phyloP scores from a whole-genome alignment of 2,888 invertebrate species.

The Eupithecia abbreviata region DNA sequence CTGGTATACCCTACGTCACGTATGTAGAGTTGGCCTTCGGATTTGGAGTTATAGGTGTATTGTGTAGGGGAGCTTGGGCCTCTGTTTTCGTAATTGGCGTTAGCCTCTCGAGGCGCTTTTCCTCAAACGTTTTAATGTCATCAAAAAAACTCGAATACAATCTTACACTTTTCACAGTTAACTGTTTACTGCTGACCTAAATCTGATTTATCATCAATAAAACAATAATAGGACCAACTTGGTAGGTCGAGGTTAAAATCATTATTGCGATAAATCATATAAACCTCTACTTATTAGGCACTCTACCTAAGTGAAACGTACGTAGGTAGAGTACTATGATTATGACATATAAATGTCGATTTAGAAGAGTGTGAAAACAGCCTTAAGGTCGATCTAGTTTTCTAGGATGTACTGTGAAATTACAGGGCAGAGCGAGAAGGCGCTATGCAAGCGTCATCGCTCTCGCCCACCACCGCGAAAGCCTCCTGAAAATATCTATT shows the following conservation, averaged over 20 bases:
- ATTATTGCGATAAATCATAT: slow-evolving; percentile 5
- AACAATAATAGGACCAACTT: neutral
- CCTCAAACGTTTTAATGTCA: no score
- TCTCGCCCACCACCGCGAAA: slow-evolving; percentile 72
- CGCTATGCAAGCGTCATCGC: slow-evolving; percentile 60
- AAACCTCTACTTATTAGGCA: neutral
- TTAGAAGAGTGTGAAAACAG: neutral
- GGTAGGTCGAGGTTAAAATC: slow-evolving; percentile 10
- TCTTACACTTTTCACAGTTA: neutral
- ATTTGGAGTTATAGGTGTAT: no score
- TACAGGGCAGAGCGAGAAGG: slow-evolving; percentile 72
- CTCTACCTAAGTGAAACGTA: no score
- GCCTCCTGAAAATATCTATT: slow-evolving; percentile 84
- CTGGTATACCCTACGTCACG: neutral
- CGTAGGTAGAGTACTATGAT: no score
- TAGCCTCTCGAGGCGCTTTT: no score
- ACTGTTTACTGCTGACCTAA: neutral
- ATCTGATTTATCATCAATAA: neutral
- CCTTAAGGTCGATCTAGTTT: slow-evolving; percentile 46
- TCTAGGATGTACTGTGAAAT: slow-evolving; percentile 67
- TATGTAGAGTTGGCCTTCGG: neutral
- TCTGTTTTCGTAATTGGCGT: no score
- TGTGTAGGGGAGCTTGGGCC: no score
- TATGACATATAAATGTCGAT: neutral
- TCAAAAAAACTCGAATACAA: neutral